phyloP scores from a whole-genome alignment of 2,888 invertebrate species.

The Scaptomyza parva region DNA sequence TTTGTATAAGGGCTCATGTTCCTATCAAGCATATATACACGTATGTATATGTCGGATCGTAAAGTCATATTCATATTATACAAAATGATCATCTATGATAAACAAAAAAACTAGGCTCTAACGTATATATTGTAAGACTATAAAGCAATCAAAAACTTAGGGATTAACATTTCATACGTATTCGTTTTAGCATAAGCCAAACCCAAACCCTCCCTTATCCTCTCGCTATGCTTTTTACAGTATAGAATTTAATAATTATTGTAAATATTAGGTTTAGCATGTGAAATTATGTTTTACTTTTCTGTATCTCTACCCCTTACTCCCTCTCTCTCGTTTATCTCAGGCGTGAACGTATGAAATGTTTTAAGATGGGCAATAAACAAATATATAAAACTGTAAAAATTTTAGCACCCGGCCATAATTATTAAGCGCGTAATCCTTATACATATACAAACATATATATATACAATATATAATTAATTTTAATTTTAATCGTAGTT shows the following conservation, averaged over 20 bases:
- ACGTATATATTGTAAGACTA: constrained; percentile 19
- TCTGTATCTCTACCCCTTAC: background rate
- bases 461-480: constrained; percentile 27
- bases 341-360: constrained; percentile 45
- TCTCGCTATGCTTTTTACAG: too few relatives aligned
- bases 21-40: constrained; percentile 32
- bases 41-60: constrained; percentile 11
- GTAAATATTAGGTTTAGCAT: constrained; percentile 38
- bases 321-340: constrained; percentile 36
- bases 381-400: constrained; percentile 28
- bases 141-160: constrained; percentile 11
- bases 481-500: constrained; percentile 46
- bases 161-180: constrained; percentile 27
- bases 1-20: constrained; percentile 37
- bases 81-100: constrained; percentile 20
- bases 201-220: background rate
- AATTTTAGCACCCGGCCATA: constrained; percentile 53
- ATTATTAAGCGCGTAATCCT: constrained; percentile 43
- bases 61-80: constrained; percentile 34
- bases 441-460: constrained; percentile 19
- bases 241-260: constrained; percentile 5
- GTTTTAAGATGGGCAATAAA: constrained; percentile 17
- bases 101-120: constrained; percentile 13
- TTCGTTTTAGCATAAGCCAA: constrained; percentile 1
- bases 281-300: constrained; percentile 22